These are phyloP conservation scores for Poeciliopsis turrubarensis DNA, from an alignment of 2,113 vertebrate species.

Conservation along the genomic window DNA sequence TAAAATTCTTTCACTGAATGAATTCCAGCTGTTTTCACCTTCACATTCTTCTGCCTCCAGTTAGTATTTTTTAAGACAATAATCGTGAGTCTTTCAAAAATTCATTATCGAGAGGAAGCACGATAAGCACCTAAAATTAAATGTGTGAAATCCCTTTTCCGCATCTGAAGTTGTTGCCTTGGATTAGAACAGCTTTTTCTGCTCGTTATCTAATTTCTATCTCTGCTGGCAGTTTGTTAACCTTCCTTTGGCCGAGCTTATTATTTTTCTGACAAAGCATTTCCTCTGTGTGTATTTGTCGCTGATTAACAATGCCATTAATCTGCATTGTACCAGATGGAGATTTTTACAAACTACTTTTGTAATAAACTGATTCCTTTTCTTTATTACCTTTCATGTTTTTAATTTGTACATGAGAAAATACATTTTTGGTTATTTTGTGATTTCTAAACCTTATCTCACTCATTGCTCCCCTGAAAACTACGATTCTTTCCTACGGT, in stretches of 20 bases:
- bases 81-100: conserved; percentile 33
- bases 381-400: background rate
- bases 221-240: conserved; percentile 43
- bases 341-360: conserved; percentile 6
- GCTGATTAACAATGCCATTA: conserved; percentile 28
- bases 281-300: conserved; percentile 26
- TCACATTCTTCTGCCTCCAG: conserved; percentile 6
- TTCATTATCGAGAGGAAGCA: conserved; percentile 5
- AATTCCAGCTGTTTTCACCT: background rate
- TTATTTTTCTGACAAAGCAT: conserved; percentile 39
- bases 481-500: background rate
- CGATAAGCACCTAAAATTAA: conserved; percentile 33
- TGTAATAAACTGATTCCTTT: background rate
- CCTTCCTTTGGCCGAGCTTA: conserved; percentile 35
- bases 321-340: conserved; percentile 5
- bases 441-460: background rate
- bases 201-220: conserved; percentile 37
- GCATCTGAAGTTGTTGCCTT: conserved; percentile 16
- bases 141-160: conserved; percentile 28
- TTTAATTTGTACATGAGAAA: background rate
- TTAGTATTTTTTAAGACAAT: conserved; percentile 40
- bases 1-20: background rate
- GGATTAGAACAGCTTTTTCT: conserved; percentile 21
- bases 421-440: background rate
- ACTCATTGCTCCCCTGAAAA: background rate